Base-by-base conservation (phyloP, 2,888 invertebrate species). In the Ophraella communa region DNA sequence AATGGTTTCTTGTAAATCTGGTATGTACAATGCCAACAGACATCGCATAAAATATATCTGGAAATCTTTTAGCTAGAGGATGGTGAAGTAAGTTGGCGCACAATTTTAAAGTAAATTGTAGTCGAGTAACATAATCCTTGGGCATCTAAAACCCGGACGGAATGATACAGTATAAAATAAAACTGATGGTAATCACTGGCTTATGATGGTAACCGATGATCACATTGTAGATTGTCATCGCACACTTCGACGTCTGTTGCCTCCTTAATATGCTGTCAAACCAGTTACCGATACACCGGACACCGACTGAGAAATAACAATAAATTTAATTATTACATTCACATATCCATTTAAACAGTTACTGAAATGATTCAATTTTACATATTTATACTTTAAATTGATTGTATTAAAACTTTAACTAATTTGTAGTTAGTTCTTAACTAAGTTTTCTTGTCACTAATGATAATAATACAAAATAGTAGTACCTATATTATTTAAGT, bases 151-250 rank as follows among this genome's bases (percentile, higher is more conserved):
- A 63, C n/a, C n/a, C n/a, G 23, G 51, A 39, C 44, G 47, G 42
- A 59, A 51, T 59, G 42, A 44, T 60, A 60, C 52, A 60, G 60
- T 60, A n/a, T n/a, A 60, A 60, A 60, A 60, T 60, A 60, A 60
- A 60, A 21, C 52, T 23, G 52, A 60, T 52, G 42, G 60, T 60
- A 60, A 60, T 60, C 60, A 53, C 52, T 52, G 39, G 49, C 55
- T 60, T 60, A 60, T 60, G n/a, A n/a, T n/a, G 60, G 60, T 60
- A 60, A 60, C 42, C 67, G 66, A 68, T 71, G 66, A 71, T 71
- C 71, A 69, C 66, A 68, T 67, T 67, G 66, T 67, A 71, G 71
- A 71, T 71, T 71, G 71, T 71, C 71, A 69, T 71, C 69, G 69
- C 71, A 69, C 66, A 69, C 64, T 68, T 63, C 67, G 55, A 71